Percentiles rank a stretch among this genome's conserved stretches.
phyloP scores from a whole-genome alignment of 2,113 vertebrate genomes.

The Myotis yumanensis region DNA sequence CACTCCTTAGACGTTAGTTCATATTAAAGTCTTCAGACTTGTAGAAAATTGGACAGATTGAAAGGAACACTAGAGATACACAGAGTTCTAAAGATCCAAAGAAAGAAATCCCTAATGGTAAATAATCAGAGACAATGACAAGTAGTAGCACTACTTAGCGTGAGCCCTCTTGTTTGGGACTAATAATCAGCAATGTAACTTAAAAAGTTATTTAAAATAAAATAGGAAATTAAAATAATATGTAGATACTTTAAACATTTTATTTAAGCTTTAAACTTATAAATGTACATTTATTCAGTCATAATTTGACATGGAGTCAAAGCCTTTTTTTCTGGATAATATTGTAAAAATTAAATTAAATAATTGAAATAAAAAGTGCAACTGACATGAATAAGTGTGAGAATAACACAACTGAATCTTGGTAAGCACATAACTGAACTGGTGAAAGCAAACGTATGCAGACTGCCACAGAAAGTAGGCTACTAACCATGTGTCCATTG shows the following conservation, averaged over 20 bases:
- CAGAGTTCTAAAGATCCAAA: not conserved
- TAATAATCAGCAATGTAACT: not conserved
- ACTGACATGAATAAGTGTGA: not conserved
- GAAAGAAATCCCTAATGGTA: not conserved
- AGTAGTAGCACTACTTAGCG: not conserved
- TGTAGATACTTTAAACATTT: not conserved
- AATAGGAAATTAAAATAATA: not conserved
- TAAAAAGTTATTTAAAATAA: not conserved
- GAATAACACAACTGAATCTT: not conserved
- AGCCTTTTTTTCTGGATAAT: not conserved
- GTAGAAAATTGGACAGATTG: not conserved
- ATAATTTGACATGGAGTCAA: not conserved
- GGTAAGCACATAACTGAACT: not conserved
- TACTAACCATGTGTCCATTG: accelerated
- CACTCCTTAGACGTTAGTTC: not conserved
- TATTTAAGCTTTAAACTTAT: not conserved
- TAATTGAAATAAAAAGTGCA: not conserved
- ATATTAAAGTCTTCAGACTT: not conserved
- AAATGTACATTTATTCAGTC: not conserved
- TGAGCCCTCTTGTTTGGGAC: not conserved
- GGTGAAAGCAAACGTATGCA: not conserved
- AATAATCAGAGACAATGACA: not conserved
- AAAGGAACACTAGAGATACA: not conserved
- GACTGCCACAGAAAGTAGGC: not conserved
- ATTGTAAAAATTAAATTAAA: not conserved